Conservation (phyloP, 1,140 invertebrate species). For the silkworm (Bombyx mori) region DNA sequence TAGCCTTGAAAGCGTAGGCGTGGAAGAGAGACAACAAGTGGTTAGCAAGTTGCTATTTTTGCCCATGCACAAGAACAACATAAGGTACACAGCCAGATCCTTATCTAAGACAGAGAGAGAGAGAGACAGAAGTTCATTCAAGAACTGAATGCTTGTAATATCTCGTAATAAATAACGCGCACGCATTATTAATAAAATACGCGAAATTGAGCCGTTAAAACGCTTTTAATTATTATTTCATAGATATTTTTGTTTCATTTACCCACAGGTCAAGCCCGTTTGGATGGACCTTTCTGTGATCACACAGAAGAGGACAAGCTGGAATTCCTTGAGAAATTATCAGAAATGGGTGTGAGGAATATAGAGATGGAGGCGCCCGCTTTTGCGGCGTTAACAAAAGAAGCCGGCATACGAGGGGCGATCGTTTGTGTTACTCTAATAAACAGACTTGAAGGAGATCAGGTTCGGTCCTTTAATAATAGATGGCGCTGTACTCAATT, state of each 20-base stretch:
- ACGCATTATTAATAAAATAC: too few relatives aligned
- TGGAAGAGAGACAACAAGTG: too few relatives aligned
- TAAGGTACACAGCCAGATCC: too few relatives aligned
- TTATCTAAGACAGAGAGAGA: too few relatives aligned
- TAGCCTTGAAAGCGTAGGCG: too few relatives aligned
- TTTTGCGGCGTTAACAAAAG: constrained; percentile 90
- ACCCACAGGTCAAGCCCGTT: constrained; percentile 81
- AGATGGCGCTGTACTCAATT: too few relatives aligned
- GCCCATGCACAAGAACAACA: too few relatives aligned
- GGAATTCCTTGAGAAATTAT: constrained; percentile 80
- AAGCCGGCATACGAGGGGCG: constrained; percentile 88
- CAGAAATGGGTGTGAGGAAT: constrained; percentile 85
- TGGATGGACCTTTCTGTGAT: constrained; percentile 96
- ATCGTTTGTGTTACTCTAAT: constrained; percentile 93
- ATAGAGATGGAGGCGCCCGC: constrained; percentile 97
- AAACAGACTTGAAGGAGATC: constrained; percentile 92
- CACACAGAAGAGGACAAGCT: constrained; percentile 89
- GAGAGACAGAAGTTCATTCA: too few relatives aligned
- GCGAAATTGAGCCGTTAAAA: too few relatives aligned
- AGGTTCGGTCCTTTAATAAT: constrained; percentile 72
- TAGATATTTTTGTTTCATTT: constrained; percentile 3
- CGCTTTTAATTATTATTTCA: background rate
- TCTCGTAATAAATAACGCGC: too few relatives aligned
- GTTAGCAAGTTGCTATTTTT: too few relatives aligned
- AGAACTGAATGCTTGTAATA: too few relatives aligned